Conservation (phyloP, 1,140 invertebrate species). For the Drosophila murphyi region DNA sequence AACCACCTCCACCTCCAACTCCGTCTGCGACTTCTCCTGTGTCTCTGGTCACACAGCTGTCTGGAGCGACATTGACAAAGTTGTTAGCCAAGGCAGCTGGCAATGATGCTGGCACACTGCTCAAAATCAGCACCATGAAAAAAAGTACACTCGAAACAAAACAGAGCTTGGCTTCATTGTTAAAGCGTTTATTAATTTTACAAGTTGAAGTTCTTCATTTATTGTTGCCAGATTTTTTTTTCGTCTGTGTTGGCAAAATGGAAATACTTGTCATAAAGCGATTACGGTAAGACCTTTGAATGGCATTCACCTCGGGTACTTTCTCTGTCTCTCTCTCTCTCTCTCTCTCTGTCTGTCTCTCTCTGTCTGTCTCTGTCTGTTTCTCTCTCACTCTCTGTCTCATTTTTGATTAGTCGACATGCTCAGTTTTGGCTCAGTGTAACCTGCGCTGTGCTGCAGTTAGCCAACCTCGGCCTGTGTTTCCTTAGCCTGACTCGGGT, state of each 20-base stretch:
- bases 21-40: background rate
- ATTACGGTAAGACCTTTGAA: background rate
- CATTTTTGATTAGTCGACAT: background rate
- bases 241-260: background rate
- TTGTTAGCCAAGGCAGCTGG: slow-evolving; percentile 51
- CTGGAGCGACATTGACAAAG: slow-evolving; percentile 66
- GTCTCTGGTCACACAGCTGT: slow-evolving; percentile 61
- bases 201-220: no score
- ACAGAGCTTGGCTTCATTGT: no score
- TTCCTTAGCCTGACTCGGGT: slow-evolving; percentile 26
- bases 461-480: slow-evolving; percentile 10
- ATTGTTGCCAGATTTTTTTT: no score
- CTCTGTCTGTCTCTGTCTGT: no score
- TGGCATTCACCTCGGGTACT: no score
- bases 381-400: no score
- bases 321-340: no score
- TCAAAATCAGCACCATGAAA: background rate
- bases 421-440: slow-evolving; percentile 13
- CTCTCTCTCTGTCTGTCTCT: no score
- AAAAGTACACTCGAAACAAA: background rate
- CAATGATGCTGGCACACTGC: background rate
- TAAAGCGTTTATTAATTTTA: no score
- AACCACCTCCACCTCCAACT: background rate
- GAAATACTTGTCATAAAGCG: background rate
- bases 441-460: background rate